A percentile compares a stretch with the other conserved stretches of the same genome.
phyloP scores from a whole-genome alignment of 1,140 invertebrate species.

The Aphelenchoides avenae region DNA sequence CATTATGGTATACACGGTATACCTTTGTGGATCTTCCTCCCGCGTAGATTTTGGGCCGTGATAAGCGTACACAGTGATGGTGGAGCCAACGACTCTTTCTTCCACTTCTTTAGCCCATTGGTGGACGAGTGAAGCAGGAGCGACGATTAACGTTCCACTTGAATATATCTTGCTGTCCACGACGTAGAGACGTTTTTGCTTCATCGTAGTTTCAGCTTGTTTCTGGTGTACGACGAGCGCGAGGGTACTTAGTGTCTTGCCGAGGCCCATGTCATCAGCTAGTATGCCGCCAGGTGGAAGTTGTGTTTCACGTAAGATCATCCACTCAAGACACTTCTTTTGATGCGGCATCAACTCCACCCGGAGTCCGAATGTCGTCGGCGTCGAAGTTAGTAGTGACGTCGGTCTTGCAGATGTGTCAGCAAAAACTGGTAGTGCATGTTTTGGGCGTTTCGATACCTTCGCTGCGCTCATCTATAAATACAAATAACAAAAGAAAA shows the following conservation, averaged over 20 bases:
- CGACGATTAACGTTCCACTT: constrained; percentile 75
- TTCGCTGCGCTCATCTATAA: too few species aligned
- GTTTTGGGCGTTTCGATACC: too few species aligned
- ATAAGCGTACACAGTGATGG: constrained; percentile 70
- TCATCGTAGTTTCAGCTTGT: constrained; percentile 16
- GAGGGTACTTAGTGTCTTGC: constrained; percentile 88
- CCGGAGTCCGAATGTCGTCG: constrained; percentile 35
- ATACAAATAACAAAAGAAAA: too few species aligned
- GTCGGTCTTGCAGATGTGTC: too few species aligned
- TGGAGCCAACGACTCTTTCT: constrained; percentile 66
- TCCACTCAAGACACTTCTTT: constrained; percentile 77
- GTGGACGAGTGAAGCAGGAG: constrained; percentile 71
- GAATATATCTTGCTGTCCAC: constrained; percentile 52
- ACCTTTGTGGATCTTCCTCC: constrained; percentile 61
- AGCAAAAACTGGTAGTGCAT: too few species aligned
- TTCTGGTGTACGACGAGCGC: constrained; percentile 68
- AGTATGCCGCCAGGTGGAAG: constrained; percentile 72
- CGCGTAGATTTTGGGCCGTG: constrained; percentile 72
- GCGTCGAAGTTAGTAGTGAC: too few species aligned
- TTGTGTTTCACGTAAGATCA: constrained; percentile 79
- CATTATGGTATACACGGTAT: not conserved
- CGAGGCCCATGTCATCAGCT: constrained; percentile 86
- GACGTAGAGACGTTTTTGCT: constrained; percentile 47
- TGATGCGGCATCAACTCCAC: constrained; percentile 76
- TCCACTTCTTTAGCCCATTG: constrained; percentile 82